Base-by-base conservation (phyloP, 2,888 invertebrate genomes). In the Sturmia bella region DNA sequence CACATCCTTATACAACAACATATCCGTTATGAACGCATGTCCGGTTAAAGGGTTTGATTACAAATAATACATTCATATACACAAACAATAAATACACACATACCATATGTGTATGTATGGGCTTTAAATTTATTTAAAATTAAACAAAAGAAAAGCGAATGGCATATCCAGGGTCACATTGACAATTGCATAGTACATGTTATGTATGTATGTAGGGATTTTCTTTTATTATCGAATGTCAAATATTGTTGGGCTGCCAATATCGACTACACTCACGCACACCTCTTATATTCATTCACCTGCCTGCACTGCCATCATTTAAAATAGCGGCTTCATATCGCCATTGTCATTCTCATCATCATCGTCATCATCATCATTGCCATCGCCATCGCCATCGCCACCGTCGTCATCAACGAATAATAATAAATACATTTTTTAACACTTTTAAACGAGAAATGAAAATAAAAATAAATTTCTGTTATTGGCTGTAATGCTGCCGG, bases 1-100 rank as follows among this genome's bases (percentile, higher is more conserved):
- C 82, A 82, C 78, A 82, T 82, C 78, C 82, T 78, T 66, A 70
- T 82, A 48, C 54, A 78, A 48, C 54, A 78, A 75, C 70, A 82
- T 66, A 70, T 82, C 82, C 82, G 82, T 66, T 78, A 66, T 78
- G 78, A 82, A 82, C 78, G 82, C 74, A 78, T 74, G 66, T 78
- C 82, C 82, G 82, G 69, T 72, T 39, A 52, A 61, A 59, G 78
- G 64, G 37, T 73, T 64, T 74, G 64, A 74, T 74, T 72, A 45
- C 57, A 59, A 37, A 32, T 61, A 61, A 21, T 6, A 64, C 45
- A 48, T 11, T 61, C 41, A 63, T 13, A 69, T 39, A 59, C 37
- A 61, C 50, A 43, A 0, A 57, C 7, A 24, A 15, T 21, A 27
- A 2, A 39, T 24, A 19, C 32, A 59, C 43, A 32, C 45, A 45